Evolutionary conservation across 2,113 vertebrate species (phyloP).

Genomic region (Peromyscus leucopus): DNA sequence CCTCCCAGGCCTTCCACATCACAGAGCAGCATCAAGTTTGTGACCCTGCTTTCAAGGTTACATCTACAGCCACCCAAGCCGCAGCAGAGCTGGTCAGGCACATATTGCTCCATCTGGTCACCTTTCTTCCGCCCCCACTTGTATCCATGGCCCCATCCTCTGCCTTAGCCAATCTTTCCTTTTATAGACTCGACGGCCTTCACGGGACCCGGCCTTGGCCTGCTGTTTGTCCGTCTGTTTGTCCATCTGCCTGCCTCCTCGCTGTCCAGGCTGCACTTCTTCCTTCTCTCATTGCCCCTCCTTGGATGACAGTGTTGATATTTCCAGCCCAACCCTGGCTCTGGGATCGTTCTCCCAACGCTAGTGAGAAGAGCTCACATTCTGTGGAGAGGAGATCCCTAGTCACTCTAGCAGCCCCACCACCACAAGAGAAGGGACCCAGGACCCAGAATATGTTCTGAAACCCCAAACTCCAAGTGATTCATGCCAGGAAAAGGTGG

Average conservation of each 20-base stretch:
- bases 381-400: background rate
- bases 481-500: background rate
- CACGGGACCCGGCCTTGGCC: rapidly evolving
- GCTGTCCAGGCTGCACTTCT: background rate
- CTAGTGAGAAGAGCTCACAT: background rate
- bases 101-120: background rate
- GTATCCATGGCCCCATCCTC: background rate
- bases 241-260: no score
- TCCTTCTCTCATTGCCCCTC: no score
- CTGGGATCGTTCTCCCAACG: background rate
- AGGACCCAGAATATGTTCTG: rapidly evolving
- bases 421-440: background rate
- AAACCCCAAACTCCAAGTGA: background rate
- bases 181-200: background rate
- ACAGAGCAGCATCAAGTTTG: background rate
- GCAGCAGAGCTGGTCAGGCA: background rate
- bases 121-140: background rate
- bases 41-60: background rate
- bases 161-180: background rate
- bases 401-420: no score
- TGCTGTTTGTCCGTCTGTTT: rapidly evolving
- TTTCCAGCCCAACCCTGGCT: background rate
- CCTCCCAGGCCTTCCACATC: no score
- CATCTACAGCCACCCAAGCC: background rate
- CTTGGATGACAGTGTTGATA: background rate